Evolutionary conservation across 2,888 invertebrate species (phyloP), one percentile per base, ranked within the genome.

Genomic region (Microctonus aethiopoides): DNA sequence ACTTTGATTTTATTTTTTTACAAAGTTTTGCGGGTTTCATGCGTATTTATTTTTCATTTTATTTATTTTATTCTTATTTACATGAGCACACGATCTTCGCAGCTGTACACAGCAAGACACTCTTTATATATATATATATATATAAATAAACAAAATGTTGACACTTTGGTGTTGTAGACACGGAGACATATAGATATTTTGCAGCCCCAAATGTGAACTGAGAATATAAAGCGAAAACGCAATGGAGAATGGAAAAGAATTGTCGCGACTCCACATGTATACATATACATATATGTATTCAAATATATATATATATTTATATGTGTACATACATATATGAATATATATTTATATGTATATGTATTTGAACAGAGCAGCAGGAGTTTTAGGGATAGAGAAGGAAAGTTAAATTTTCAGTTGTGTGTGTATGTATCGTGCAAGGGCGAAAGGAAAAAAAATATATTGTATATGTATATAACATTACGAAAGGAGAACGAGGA

Each of bases 401-500:
- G 46, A 20, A 16, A 16, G 46, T 16, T 16, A 7, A 4, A n/a
- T 7, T 46, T 46, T 46, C 16, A 7, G 20, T 16, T 16, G 46
- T 46, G 16, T 46, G 46, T 16, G 16, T 16, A 20, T 10, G n/a
- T n/a, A n/a, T n/a, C 16, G 32, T 20, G 32, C 1, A 7, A 59
- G 22, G 34, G 59, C 34, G 29, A 29, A 36, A 51, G 20, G 54
- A 54, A 64, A 52, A 46, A 64, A 64, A 46, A 24, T 11, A 39
- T 24, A 51, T n/a, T 41, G n/a, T 39, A 39, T 34, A 63, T 29
- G 22, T 29, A 63, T 63, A 51, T 52, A 29, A 20, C 9, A 64
- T 32, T 22, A 36, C 52, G 29, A 64, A 63, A 64, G 54, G 64
- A 64, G 64, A 64, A 52, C 34, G 56, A 68, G 68, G 68, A 68